Evolutionary conservation across 2,888 invertebrate genomes (phyloP).

Genomic region (Cetonia aurata): DNA sequence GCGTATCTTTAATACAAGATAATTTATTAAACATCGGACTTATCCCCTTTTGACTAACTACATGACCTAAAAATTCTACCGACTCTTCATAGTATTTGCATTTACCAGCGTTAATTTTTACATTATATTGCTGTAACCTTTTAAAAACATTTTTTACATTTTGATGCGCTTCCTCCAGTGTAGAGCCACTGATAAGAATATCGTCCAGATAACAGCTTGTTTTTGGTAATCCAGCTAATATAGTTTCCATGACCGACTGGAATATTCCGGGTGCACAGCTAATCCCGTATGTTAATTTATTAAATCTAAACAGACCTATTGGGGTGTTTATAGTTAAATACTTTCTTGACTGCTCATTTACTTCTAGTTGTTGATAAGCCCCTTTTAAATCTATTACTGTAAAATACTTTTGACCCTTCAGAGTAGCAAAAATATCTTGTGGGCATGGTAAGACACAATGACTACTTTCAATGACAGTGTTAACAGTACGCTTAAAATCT

Average conservation of each 20-base stretch:
- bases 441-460: slow-evolving; percentile 57
- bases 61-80: slow-evolving; percentile 51
- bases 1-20: background rate
- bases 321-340: slow-evolving; percentile 56
- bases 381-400: slow-evolving; percentile 54
- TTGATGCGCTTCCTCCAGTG: slow-evolving; percentile 25
- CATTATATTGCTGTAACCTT: slow-evolving; percentile 44
- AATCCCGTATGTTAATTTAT: slow-evolving; percentile 55
- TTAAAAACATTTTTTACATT: slow-evolving; percentile 29
- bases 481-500: slow-evolving; percentile 56
- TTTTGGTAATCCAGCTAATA: slow-evolving; percentile 39
- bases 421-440: slow-evolving; percentile 56
- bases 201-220: slow-evolving; percentile 51
- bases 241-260: slow-evolving; percentile 45
- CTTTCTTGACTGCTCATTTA: slow-evolving; percentile 51
- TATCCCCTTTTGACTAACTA: background rate
- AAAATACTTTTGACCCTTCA: slow-evolving; percentile 53
- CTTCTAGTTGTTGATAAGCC: slow-evolving; percentile 55
- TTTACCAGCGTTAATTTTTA: slow-evolving; percentile 49
- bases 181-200: slow-evolving; percentile 46
- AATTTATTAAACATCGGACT: slow-evolving; percentile 11
- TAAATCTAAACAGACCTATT: slow-evolving; percentile 53
- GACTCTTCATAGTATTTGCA: slow-evolving; percentile 46
- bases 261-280: slow-evolving; percentile 52
- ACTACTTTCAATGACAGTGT: slow-evolving; percentile 52